These are phyloP conservation scores for Tokudaia muenninki DNA, from an alignment of 2,797 vertebrate species.

Conservation along the genomic window DNA sequence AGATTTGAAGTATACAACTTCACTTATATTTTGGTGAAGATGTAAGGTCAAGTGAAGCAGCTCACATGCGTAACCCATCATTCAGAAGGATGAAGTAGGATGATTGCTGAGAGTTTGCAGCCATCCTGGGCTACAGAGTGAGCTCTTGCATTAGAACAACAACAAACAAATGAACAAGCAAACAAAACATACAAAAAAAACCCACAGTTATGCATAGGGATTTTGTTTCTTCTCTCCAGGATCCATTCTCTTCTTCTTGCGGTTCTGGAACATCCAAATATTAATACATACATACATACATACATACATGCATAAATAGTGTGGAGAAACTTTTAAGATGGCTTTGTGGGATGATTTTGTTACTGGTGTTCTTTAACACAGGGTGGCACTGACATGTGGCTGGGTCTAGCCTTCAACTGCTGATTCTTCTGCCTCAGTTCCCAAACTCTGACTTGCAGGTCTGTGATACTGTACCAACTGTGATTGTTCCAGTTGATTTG, in stretches of 20 bases:
- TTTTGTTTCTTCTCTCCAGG: neutral
- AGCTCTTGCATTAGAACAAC: neutral
- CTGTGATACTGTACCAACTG: neutral
- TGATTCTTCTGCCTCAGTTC: neutral
- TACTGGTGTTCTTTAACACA: neutral
- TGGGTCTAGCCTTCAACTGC: neutral
- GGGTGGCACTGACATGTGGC: neutral
- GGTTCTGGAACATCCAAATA: neutral
- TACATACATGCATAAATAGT: no score
- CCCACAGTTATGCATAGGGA: neutral
- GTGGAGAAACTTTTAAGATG: neutral
- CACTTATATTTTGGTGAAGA: neutral
- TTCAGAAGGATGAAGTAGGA: neutral
- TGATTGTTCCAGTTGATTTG: neutral
- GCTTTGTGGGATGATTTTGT: neutral
- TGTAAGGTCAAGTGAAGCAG: neutral
- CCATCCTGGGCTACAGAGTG: neutral
- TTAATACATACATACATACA: neutral
- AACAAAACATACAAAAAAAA: neutral
- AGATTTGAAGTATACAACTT: no score
- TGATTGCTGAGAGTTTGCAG: neutral
- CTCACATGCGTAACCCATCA: neutral
- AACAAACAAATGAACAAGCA: no score
- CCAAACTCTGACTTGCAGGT: neutral
- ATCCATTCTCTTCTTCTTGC: neutral